Base-by-base conservation (phyloP, 2,113 vertebrate genomes). In the Bubo scandiacus region DNA sequence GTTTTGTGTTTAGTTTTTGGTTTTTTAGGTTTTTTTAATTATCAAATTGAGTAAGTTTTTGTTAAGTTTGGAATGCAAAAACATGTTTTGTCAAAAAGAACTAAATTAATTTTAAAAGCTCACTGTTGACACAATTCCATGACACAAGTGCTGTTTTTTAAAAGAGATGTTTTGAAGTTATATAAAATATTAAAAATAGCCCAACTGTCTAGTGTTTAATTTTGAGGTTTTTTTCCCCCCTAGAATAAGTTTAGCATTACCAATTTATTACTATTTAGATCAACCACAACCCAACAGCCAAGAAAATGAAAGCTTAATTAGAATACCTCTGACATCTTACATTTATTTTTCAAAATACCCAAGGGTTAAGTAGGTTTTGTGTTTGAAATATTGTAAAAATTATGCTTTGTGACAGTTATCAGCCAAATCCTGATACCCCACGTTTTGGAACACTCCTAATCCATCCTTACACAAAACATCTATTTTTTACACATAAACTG, bases 191-290 rank as follows among this genome's bases (percentile, higher is more conserved):
- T 81, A 10, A 75, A 90, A 88, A 54, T 25, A 75, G 10, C 19
- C 55, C 40, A 40, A 27, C 36, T 79, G 25, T 14, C 30, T 16
- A 32, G 9, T 0, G 0, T 25, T 82, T 65, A 17, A 29, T 40
- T 27, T 61, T 61, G 54, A 82, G 8, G 17, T 62, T 80, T 70
- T 86, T 92, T 81, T 74, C 52, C 74, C 74, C 57, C 30, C 15
- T 14, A 12, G 49, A 55, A 61, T 20, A 21, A 18, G 5, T 43
- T 75, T 49, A 93, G 11, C 51, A 52, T 54, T 70, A 63, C 25
- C 15, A 16, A 55, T 52, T 80, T 72, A 55, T 66, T 67, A 29
- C 27, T 63, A 18, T 42, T 93, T 68, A 32, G 15, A 68, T 61
- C 49, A 73, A 34, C 9, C 26, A 61, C 38, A 85, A 42, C n/a